phyloP scores from a whole-genome alignment of 2,797 vertebrate genomes.

The Manis pentadactyla region DNA sequence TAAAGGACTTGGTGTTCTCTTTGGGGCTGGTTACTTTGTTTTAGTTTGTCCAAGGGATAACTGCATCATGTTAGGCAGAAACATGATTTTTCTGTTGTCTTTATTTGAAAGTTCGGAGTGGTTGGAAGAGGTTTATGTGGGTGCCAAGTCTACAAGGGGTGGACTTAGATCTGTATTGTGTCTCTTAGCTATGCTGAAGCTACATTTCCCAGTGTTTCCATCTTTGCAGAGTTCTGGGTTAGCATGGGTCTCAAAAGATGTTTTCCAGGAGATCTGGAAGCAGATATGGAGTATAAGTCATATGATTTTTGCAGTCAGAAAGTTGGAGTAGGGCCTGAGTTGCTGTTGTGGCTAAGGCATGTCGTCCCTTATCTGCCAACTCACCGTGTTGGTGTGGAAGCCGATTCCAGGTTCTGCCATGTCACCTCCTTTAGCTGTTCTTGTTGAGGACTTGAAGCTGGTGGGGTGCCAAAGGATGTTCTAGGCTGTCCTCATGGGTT shows the following conservation, averaged over 20 bases:
- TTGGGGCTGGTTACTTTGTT: neutral
- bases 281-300: neutral
- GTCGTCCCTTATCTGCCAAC: neutral
- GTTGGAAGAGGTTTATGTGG: neutral
- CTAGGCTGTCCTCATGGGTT: neutral
- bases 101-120: neutral
- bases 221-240: neutral
- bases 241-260: neutral
- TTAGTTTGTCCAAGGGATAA: neutral
- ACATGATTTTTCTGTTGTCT: neutral
- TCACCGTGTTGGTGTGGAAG: neutral
- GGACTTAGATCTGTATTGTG: neutral
- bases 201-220: neutral
- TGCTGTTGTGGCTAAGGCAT: fast-evolving
- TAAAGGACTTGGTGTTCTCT: neutral
- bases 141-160: neutral
- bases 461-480: neutral
- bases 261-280: neutral
- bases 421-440: neutral
- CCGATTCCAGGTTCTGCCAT: neutral
- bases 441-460: neutral
- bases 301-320: neutral
- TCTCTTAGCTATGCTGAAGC: neutral
- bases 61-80: neutral
- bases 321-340: neutral